These are phyloP conservation scores for Drosophila kuntzei DNA, from an alignment of 2,888 invertebrate species.

Conservation along the genomic window DNA sequence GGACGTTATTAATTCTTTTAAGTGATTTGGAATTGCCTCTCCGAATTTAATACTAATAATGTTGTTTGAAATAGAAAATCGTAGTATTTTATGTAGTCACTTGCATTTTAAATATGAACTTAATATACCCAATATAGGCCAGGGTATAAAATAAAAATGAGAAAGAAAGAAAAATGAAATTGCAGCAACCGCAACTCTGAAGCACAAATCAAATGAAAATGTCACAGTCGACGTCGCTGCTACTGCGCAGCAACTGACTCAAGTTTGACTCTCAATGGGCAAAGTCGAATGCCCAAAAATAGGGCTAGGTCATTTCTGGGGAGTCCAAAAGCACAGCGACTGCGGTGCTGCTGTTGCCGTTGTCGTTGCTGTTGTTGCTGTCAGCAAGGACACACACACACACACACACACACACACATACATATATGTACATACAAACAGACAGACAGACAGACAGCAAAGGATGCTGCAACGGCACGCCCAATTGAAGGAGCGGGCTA, in stretches of 20 bases:
- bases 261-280: slow-evolving; percentile 47
- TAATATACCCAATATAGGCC: background rate
- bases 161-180: slow-evolving; percentile 2
- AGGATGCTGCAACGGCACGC: slow-evolving; percentile 47
- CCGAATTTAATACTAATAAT: too few species aligned
- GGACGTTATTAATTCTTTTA: too few species aligned
- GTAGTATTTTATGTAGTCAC: too few species aligned
- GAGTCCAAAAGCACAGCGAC: slow-evolving; percentile 18
- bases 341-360: slow-evolving; percentile 1
- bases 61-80: too few species aligned
- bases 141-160: background rate
- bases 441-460: slow-evolving; percentile 16
- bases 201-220: slow-evolving; percentile 50
- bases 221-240: slow-evolving; percentile 33
- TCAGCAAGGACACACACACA: slow-evolving; percentile 42
- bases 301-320: slow-evolving; percentile 78
- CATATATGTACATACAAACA: slow-evolving; percentile 7
- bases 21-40: too few species aligned
- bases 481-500: slow-evolving; percentile 30
- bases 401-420: slow-evolving; percentile 1
- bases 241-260: slow-evolving; percentile 35
- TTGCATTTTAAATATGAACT: too few species aligned
- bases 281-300: slow-evolving; percentile 63
- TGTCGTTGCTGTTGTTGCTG: background rate
- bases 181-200: slow-evolving; percentile 32